phyloP scores from a whole-genome alignment of 2,797 vertebrate genomes.

The Trachops cirrhosus region DNA sequence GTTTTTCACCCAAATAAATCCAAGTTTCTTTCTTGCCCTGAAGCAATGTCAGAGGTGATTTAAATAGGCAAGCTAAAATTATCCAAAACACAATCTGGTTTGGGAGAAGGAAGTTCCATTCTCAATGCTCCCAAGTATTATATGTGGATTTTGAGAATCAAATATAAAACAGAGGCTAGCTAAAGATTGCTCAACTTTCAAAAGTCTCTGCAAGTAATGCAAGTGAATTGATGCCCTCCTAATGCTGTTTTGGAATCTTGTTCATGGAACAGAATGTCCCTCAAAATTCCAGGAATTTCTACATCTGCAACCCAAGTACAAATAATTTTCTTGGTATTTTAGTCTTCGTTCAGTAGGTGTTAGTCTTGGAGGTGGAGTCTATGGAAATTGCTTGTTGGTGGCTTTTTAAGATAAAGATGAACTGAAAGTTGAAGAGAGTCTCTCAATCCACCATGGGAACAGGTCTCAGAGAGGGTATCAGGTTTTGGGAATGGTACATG shows the following conservation, averaged over 20 bases:
- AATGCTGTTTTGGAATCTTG: slow-evolving; percentile 15
- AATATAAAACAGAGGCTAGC: slow-evolving; percentile 46
- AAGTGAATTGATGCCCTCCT: not conserved
- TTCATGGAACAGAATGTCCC: slow-evolving; percentile 2
- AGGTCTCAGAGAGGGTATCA: not conserved
- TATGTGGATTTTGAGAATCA: slow-evolving; percentile 42
- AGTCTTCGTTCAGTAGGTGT: not conserved
- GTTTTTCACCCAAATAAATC: slow-evolving; percentile 10
- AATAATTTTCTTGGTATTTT: slow-evolving; percentile 17
- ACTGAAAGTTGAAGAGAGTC: not conserved
- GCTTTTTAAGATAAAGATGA: not conserved
- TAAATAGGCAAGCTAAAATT: slow-evolving; percentile 16
- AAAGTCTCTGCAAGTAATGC: not conserved
- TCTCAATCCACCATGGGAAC: not conserved
- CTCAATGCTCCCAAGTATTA: not conserved
- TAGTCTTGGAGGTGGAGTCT: not conserved
- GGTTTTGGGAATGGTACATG: not conserved
- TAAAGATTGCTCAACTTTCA: slow-evolving; percentile 37
- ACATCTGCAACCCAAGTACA: not conserved
- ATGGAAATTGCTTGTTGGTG: not conserved
- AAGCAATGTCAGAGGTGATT: slow-evolving; percentile 31
- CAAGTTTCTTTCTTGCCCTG: not conserved
- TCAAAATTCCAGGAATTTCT: slow-evolving; percentile 37
- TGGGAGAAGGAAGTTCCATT: not conserved
- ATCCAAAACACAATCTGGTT: slow-evolving; percentile 33